These are phyloP conservation scores for Charanyca ferruginea DNA, from an alignment of 2,888 invertebrate genomes.

Conservation along the genomic window DNA sequence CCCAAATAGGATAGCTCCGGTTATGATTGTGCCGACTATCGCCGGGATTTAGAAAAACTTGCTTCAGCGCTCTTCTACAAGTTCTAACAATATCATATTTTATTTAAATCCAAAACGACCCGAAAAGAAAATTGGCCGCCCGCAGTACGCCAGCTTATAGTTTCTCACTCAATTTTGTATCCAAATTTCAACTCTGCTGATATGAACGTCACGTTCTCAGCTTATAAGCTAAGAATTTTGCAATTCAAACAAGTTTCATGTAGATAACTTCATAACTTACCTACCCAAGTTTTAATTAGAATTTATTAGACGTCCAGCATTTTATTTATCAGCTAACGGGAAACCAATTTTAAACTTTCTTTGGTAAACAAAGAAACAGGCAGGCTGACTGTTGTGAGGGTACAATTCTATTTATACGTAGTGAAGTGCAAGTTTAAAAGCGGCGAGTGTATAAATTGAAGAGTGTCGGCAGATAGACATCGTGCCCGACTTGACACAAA, in stretches of 20 bases:
- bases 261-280: slow-evolving; percentile 74
- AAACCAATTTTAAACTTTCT: slow-evolving; percentile 64
- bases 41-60: slow-evolving; percentile 75
- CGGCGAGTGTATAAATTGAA: slow-evolving; percentile 63
- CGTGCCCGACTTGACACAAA: slow-evolving; percentile 71
- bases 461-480: slow-evolving; percentile 65
- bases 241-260: slow-evolving; percentile 78
- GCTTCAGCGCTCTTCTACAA: slow-evolving; percentile 59
- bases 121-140: slow-evolving; percentile 55
- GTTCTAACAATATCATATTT: slow-evolving; percentile 59
- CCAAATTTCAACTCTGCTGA: slow-evolving; percentile 70
- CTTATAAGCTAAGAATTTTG: slow-evolving; percentile 77
- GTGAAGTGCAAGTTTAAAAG: slow-evolving; percentile 30
- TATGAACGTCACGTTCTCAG: slow-evolving; percentile 75
- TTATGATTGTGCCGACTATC: slow-evolving; percentile 77
- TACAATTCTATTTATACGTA: slow-evolving; percentile 4
- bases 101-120: slow-evolving; percentile 52
- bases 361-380: slow-evolving; percentile 32
- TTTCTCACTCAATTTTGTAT: slow-evolving; percentile 65
- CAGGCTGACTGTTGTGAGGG: background rate
- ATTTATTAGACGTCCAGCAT: slow-evolving; percentile 64
- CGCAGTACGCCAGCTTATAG: slow-evolving; percentile 43
- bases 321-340: slow-evolving; percentile 52
- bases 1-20: slow-evolving; percentile 80
- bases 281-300: slow-evolving; percentile 78